Evolutionary conservation across 2,797 vertebrate genomes (phyloP).

Genomic region (Fratercula arctica): DNA sequence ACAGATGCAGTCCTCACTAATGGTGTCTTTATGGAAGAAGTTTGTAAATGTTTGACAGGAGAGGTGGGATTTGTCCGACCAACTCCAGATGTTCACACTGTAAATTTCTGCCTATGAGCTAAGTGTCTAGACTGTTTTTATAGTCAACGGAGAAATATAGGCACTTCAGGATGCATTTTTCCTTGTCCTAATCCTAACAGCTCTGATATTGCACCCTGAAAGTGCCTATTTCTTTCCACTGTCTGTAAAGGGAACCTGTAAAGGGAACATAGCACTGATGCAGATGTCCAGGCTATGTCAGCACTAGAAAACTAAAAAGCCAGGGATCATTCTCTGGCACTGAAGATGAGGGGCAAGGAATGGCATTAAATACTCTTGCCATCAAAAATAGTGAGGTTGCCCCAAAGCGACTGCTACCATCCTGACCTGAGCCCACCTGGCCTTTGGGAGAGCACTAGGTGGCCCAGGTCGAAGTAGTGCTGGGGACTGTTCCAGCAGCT

Average conservation of each 20-base stretch:
- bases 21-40: background rate
- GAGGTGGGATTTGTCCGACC: background rate
- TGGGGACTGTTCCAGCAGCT: background rate
- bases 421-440: background rate
- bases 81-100: slow-evolving; percentile 17
- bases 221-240: background rate
- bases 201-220: background rate
- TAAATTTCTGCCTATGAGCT: slow-evolving; percentile 8
- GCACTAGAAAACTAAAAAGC: background rate
- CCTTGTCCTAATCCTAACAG: background rate
- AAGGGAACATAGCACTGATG: background rate
- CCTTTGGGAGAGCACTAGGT: background rate
- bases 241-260: background rate
- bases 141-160: background rate
- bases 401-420: background rate
- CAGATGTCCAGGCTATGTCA: background rate
- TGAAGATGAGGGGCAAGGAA: background rate
- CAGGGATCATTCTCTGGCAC: background rate
- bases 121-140: slow-evolving; percentile 29
- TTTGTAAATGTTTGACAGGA: background rate
- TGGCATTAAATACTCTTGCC: background rate
- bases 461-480: background rate
- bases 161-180: slow-evolving; percentile 4
- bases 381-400: background rate
- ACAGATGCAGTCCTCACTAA: background rate